These are phyloP conservation scores for Tychaedon coryphoeus DNA, from an alignment of 2,113 vertebrate species.

Conservation along the genomic window DNA sequence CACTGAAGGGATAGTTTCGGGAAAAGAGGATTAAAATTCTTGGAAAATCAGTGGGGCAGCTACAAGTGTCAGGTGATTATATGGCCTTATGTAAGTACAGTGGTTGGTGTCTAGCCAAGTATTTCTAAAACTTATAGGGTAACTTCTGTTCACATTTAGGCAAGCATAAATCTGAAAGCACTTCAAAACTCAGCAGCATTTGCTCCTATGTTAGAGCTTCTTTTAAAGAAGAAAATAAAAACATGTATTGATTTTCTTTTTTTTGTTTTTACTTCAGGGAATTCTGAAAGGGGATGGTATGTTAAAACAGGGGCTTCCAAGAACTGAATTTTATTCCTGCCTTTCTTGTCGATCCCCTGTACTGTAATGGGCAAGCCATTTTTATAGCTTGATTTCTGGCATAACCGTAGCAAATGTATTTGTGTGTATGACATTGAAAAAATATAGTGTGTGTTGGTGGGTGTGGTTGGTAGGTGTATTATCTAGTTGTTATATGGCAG, in stretches of 20 bases:
- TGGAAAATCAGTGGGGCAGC: slow-evolving; percentile 39
- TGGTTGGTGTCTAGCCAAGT: slow-evolving; percentile 29
- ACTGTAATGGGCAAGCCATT: not conserved
- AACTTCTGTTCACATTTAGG: slow-evolving; percentile 3
- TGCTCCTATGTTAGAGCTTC: not conserved
- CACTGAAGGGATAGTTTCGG: slow-evolving; percentile 20
- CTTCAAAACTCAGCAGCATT: not conserved
- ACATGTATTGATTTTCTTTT: not conserved
- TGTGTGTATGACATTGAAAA: not conserved
- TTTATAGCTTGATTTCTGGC: not conserved
- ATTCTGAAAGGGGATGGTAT: not conserved
- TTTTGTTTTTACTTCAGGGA: not conserved
- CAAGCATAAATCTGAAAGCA: not conserved
- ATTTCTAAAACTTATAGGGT: slow-evolving; percentile 46
- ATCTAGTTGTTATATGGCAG: not conserved
- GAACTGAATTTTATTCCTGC: not conserved
- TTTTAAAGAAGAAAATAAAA: not conserved
- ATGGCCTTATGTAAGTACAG: slow-evolving; percentile 37
- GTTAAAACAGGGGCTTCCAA: not conserved
- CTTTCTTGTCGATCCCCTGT: not conserved
- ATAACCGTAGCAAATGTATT: not conserved
- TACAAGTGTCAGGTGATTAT: slow-evolving; percentile 54
- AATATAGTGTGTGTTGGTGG: not conserved
- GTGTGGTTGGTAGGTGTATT: not conserved
- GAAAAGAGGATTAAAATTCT: slow-evolving; percentile 67